Conservation (phyloP, 2,113 vertebrate species). For the Thymallus thymallus region DNA sequence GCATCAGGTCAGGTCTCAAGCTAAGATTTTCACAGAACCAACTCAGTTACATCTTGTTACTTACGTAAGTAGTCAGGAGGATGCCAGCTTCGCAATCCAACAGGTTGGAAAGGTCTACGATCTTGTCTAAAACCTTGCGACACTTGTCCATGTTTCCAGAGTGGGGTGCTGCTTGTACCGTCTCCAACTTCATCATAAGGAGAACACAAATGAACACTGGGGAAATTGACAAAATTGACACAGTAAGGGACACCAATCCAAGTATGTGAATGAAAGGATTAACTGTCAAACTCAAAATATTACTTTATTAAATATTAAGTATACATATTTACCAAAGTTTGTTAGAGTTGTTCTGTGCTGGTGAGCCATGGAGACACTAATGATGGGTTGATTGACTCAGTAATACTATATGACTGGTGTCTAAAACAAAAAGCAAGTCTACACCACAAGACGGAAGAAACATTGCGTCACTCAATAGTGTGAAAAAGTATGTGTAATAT, state of each 20-base stretch:
- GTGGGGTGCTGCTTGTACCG: not conserved
- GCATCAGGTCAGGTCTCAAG: too few relatives aligned
- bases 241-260: not conserved
- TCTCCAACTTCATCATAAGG: constrained; percentile 6
- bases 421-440: too few relatives aligned
- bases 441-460: too few relatives aligned
- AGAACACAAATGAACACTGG: constrained; percentile 34
- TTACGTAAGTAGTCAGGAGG: constrained; percentile 10
- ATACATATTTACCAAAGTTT: constrained; percentile 39
- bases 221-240: not conserved
- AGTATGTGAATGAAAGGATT: too few relatives aligned
- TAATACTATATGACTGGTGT: not conserved
- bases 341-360: not conserved
- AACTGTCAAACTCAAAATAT: not conserved
- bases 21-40: too few relatives aligned
- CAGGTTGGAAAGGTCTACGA: accelerated
- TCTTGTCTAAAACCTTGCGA: accelerated
- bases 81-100: accelerated
- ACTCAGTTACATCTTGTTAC: constrained; percentile 23
- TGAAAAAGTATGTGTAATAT: not conserved
- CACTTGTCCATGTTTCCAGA: not conserved
- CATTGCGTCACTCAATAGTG: not conserved
- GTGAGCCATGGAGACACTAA: constrained; percentile 29
- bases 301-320: not conserved
- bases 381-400: not conserved